These are phyloP conservation scores for Panurus biarmicus DNA, from an alignment of 2,113 vertebrate species.

Conservation along the genomic window DNA sequence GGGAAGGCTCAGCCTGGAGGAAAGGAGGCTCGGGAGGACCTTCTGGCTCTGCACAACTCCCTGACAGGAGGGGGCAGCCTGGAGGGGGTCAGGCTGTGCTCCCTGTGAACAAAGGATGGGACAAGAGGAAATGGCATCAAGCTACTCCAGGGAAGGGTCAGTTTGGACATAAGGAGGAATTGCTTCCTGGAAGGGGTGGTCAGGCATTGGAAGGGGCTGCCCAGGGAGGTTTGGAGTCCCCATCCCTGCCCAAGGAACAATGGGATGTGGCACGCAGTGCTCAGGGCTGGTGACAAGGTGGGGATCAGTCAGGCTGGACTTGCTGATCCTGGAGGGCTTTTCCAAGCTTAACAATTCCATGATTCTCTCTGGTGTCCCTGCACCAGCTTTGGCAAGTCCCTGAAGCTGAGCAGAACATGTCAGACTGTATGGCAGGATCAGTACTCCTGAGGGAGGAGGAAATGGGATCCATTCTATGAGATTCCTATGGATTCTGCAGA, in stretches of 20 bases:
- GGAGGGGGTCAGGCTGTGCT: not conserved
- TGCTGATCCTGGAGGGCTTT: not conserved
- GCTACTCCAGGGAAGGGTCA: not conserved
- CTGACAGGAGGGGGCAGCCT: not conserved
- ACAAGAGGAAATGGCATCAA: rapidly evolving
- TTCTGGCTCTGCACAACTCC: not conserved
- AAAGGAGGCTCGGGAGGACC: not conserved
- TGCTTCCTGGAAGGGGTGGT: not conserved
- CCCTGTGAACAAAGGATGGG: not conserved
- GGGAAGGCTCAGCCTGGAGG: not conserved
- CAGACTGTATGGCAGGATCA: not conserved
- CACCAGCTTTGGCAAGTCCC: not conserved
- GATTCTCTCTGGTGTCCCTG: not conserved
- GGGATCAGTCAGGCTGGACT: not conserved
- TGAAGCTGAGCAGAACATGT: not conserved
- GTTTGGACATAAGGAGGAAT: not conserved
- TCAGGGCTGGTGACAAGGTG: not conserved
- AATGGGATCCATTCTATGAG: not conserved
- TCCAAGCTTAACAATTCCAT: not conserved
- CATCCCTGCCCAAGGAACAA: not conserved
- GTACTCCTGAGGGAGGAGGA: not conserved
- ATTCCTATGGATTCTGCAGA: not conserved
- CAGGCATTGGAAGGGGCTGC: not conserved
- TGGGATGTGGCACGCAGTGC: not conserved
- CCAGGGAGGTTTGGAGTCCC: not conserved